Conservation (phyloP, 2,888 invertebrate genomes). For the Oscheius sp. region DNA sequence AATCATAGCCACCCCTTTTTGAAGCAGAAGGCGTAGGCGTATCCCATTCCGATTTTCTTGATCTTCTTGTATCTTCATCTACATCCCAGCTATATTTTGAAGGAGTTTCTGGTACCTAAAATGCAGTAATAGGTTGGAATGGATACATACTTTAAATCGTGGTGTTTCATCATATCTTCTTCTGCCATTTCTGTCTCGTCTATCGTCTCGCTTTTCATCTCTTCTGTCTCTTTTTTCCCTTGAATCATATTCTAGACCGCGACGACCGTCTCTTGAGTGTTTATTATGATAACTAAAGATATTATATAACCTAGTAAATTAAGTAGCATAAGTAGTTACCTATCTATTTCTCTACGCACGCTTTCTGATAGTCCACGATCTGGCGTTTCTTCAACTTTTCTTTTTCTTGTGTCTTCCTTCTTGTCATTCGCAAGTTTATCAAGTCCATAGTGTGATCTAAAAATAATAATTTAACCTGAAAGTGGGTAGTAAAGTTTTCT, state of each 20-base stretch:
- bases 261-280: constrained; percentile 27
- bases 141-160: constrained; percentile 39
- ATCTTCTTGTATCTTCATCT: constrained; percentile 46
- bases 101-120: constrained; percentile 64
- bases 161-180: constrained; percentile 51
- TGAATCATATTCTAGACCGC: constrained; percentile 31
- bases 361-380: constrained; percentile 54
- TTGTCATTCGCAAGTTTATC: constrained; percentile 72
- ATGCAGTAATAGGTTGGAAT: neutral
- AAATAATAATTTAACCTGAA: too few relatives aligned
- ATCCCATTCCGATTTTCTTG: constrained; percentile 83
- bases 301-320: neutral
- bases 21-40: constrained; percentile 81
- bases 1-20: neutral
- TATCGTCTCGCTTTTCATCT: neutral
- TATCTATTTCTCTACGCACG: constrained; percentile 54
- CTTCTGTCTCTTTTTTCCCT: constrained; percentile 22
- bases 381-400: constrained; percentile 51
- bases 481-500: too few relatives aligned
- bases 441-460: constrained; percentile 71
- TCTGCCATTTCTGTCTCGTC: constrained; percentile 35
- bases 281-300: constrained; percentile 26
- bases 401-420: constrained; percentile 47
- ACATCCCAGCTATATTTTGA: constrained; percentile 64
- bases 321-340: constrained; percentile 34